Conservation (phyloP, 2,888 invertebrate genomes). For the Marasmarcha lunaedactyla region DNA sequence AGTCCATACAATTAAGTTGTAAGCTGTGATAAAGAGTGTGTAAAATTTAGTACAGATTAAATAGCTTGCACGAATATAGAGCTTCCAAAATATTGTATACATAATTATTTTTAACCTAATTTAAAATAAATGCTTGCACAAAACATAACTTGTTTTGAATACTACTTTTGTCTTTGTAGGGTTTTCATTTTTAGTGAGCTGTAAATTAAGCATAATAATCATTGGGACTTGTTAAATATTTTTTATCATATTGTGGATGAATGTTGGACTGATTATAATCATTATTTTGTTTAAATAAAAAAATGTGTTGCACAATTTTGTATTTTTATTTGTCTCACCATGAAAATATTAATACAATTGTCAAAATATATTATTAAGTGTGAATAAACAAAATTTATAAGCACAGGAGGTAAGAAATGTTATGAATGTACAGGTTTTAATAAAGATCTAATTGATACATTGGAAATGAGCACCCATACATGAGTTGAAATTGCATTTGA, state of each 20-base stretch:
- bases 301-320: constrained; percentile 3
- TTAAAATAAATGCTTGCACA: background rate
- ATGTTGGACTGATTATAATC: constrained; percentile 62
- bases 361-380: background rate
- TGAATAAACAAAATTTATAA: background rate
- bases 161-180: background rate
- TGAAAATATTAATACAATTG: constrained; percentile 26
- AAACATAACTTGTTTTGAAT: background rate
- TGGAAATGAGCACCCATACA: constrained; percentile 56
- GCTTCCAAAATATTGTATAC: constrained; percentile 9
- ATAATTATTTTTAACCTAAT: constrained; percentile 3
- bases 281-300: constrained; percentile 53
- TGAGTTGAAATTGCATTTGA: constrained; percentile 58
- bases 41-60: constrained; percentile 37
- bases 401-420: background rate
- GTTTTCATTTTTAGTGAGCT: background rate
- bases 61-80: constrained; percentile 2
- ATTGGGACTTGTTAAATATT: background rate
- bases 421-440: constrained; percentile 30
- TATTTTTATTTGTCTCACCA: constrained; percentile 14
- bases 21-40: constrained; percentile 66
- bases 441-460: constrained; percentile 47
- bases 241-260: background rate
- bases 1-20: constrained; percentile 20
- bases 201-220: background rate